Evolutionary conservation across 53 echinoderm and acorn worm genomes (phyloP).

Genomic region (Paracentrotus lividus): DNA sequence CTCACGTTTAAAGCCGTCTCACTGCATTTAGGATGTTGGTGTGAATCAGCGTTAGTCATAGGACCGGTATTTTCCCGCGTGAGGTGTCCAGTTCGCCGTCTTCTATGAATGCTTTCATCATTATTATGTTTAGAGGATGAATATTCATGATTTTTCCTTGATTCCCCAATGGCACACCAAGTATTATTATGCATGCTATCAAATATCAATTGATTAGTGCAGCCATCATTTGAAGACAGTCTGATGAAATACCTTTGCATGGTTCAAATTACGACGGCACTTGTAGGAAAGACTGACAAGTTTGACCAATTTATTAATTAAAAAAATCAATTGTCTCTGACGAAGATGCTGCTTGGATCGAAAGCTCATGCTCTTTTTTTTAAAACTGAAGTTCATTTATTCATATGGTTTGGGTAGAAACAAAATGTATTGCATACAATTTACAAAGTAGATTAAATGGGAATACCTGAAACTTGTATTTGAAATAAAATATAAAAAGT

Average conservation of each 20-base stretch:
- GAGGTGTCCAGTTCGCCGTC: constrained; percentile 33
- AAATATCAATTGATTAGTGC: not conserved
- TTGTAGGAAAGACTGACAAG: too few relatives aligned
- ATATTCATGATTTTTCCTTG: constrained; percentile 25
- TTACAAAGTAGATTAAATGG: too few relatives aligned
- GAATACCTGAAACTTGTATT: too few relatives aligned
- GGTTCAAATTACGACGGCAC: too few relatives aligned
- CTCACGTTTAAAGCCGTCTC: constrained; percentile 14
- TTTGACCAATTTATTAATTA: too few relatives aligned
- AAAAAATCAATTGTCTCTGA: too few relatives aligned
- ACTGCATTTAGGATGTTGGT: constrained; percentile 21
- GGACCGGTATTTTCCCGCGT: constrained; percentile 9
- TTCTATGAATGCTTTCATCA: not conserved
- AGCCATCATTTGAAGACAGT: not conserved
- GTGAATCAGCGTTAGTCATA: constrained; percentile 66
- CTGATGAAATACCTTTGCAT: not conserved
- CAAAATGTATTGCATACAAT: too few relatives aligned
- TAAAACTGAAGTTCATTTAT: too few relatives aligned
- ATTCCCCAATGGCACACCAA: not conserved
- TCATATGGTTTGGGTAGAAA: too few relatives aligned
- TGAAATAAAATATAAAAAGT: too few relatives aligned
- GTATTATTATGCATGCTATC: constrained; percentile 10
- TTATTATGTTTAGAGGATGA: constrained; percentile 20
- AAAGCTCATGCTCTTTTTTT: too few relatives aligned
- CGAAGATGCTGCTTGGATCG: too few relatives aligned